Percentiles rank a stretch among this genome's conserved stretches.
Conservation (phyloP, 92 coral and sea anemone species). For the Porites evermanni region DNA sequence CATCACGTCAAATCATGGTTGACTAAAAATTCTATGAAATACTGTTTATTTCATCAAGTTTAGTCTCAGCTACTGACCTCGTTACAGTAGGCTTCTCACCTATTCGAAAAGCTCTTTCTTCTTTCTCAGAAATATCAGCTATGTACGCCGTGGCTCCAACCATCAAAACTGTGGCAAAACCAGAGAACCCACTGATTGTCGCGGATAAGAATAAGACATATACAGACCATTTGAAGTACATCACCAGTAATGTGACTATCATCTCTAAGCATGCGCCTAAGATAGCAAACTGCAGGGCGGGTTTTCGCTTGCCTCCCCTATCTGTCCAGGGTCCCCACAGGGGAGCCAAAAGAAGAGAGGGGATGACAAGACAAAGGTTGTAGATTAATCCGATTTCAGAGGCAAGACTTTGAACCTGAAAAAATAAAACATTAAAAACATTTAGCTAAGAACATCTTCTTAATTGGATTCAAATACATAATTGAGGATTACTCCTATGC, state of each 20-base stretch:
- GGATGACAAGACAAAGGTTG: conserved; percentile 59
- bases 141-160: conserved; percentile 71
- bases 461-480: too few species aligned
- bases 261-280: conserved; percentile 66
- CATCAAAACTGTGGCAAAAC: conserved; percentile 63
- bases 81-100: conserved; percentile 34
- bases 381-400: conserved; percentile 59
- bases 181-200: conserved; percentile 71
- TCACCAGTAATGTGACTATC: conserved; percentile 51
- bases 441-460: too few species aligned
- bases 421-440: not conserved
- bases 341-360: conserved; percentile 66
- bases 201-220: conserved; percentile 63
- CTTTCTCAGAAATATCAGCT: conserved; percentile 68
- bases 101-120: conserved; percentile 64
- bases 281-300: conserved; percentile 61
- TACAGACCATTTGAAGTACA: conserved; percentile 72
- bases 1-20: too few species aligned
- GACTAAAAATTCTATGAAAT: too few species aligned
- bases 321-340: conserved; percentile 84
- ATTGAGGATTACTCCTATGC: too few species aligned
- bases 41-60: not conserved
- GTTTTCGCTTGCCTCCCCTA: conserved; percentile 59
- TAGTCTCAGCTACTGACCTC: not conserved
- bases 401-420: conserved; percentile 70